Evolutionary conservation across 1,140 invertebrate species (phyloP).

Genomic region (Lepeophtheirus salmonis): DNA sequence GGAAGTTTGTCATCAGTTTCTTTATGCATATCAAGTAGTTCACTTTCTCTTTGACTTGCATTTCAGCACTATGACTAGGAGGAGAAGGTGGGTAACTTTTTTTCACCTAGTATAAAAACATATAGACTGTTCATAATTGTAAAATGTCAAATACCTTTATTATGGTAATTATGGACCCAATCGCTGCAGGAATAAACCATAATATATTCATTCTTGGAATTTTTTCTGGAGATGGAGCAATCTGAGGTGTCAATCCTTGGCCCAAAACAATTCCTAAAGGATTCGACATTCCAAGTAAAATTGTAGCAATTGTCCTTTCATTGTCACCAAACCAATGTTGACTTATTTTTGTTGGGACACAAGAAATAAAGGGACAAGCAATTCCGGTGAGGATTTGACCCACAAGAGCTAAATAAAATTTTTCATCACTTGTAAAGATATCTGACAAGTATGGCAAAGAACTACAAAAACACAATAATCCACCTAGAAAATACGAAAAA

Average conservation of each 20-base stretch:
- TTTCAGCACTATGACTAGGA: neutral
- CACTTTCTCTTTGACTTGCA: neutral
- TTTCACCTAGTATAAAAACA: neutral
- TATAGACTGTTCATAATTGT: neutral
- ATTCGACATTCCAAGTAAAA: slow-evolving; percentile 15
- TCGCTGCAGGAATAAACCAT: slow-evolving; percentile 7
- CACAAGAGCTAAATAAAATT: slow-evolving; percentile 8
- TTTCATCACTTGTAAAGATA: neutral
- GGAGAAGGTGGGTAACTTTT: neutral
- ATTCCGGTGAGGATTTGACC: slow-evolving; percentile 10
- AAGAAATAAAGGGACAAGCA: slow-evolving; percentile 17
- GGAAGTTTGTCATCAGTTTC: neutral
- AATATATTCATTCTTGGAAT: slow-evolving; percentile 11
- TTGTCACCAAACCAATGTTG: slow-evolving; percentile 15
- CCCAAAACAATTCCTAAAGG: slow-evolving; percentile 12
- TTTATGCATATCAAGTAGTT: slow-evolving; percentile 9
- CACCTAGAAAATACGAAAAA: too few relatives aligned
- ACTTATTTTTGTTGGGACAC: slow-evolving; percentile 15
- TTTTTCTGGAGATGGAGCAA: neutral
- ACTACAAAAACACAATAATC: slow-evolving; percentile 5
- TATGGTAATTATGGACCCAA: slow-evolving; percentile 1
- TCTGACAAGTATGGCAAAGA: neutral
- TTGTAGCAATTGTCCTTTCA: slow-evolving; percentile 11
- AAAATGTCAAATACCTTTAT: neutral
- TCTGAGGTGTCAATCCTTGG: slow-evolving; percentile 1